Conservation (phyloP, 2,888 invertebrate genomes). For the Ophioninae sp. region DNA sequence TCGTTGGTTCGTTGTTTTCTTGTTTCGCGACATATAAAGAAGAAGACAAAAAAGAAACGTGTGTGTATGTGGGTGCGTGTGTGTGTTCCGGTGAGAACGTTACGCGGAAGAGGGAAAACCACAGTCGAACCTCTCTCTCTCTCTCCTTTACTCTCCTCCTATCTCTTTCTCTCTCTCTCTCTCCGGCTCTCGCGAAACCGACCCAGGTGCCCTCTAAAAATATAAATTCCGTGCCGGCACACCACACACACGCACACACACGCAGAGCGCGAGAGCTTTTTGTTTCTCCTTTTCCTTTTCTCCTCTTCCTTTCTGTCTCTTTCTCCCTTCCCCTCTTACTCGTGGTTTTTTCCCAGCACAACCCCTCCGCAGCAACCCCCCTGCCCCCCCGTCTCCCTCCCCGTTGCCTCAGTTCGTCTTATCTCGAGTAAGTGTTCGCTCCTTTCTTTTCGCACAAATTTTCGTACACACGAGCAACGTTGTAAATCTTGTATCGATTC, state of each 20-base stretch:
- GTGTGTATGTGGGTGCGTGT: not conserved
- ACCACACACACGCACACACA: slow-evolving; percentile 58
- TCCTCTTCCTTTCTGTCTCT: slow-evolving; percentile 30
- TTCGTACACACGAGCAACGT: slow-evolving; percentile 45
- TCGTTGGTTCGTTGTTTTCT: slow-evolving; percentile 23
- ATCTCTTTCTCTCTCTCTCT: slow-evolving; percentile 43
- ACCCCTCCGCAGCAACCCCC: too few relatives aligned
- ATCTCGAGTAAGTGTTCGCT: not conserved
- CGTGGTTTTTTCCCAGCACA: not conserved
- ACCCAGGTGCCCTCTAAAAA: slow-evolving; percentile 80
- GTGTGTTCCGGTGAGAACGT: slow-evolving; percentile 48
- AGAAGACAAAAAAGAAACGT: slow-evolving; percentile 17
- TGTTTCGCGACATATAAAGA: not conserved
- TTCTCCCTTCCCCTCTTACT: not conserved
- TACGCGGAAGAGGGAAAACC: slow-evolving; percentile 50
- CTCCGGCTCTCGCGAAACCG: slow-evolving; percentile 57
- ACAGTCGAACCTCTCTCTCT: slow-evolving; percentile 49
- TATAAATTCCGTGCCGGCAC: slow-evolving; percentile 77
- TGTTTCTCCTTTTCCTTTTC: slow-evolving; percentile 35
- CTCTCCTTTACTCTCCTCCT: slow-evolving; percentile 42
- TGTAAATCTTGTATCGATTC: slow-evolving; percentile 52
- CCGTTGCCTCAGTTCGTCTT: not conserved
- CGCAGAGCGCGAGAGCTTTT: slow-evolving; percentile 24
- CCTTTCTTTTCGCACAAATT: slow-evolving; percentile 13
- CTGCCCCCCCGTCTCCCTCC: too few relatives aligned